Evolutionary conservation across 2,888 invertebrate species (phyloP), one percentile per base, ranked within the genome.

Genomic region (Plebejus argus): DNA sequence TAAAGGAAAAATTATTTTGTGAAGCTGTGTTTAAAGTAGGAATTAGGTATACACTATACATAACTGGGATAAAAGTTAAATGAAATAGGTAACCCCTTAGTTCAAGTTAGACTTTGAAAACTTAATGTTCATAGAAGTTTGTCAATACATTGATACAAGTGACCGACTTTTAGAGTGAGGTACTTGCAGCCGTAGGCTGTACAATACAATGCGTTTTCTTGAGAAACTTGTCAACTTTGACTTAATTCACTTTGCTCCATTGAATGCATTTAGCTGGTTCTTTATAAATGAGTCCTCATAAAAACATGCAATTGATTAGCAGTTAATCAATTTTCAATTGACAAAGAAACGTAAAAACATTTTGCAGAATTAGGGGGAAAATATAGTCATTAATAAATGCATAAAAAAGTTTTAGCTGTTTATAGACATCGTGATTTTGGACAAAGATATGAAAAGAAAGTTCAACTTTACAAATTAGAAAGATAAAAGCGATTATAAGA

Each of bases 401-500:
- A 61, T 61, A 20, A 61, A 61, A 58, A 10, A 61, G 61, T 23
- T 20, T 23, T 12, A 4, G 23, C 10, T 15, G 28, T 15, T 15
- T 15, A 33, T 15, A 28, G 28, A 33, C 28, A 33, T 28, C 28
- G 28, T 66, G 12, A 66, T 66, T 66, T 66, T 66, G 12, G 28
- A 66, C 66, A 66, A 10, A 28, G 28, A 66, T 66, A 66, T 5
- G 15, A 79, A 35, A 78, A 76, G 61, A 79, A 80, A 80, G 76
- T 78, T 79, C 77, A 78, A 79, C 78, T 80, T 80, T 81, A 78
- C 77, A 78, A 81, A 81, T 80, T 79, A 81, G 79, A 78, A 81
- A 77, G 79, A 79, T 78, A 80, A 79, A 78, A 74, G 53, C 18
- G 23, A 49, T 53, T 74, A 74, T 12, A 74, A 74, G 53, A 53